Conservation (phyloP, 2,797 vertebrate genomes). For the Danionella dracula region DNA sequence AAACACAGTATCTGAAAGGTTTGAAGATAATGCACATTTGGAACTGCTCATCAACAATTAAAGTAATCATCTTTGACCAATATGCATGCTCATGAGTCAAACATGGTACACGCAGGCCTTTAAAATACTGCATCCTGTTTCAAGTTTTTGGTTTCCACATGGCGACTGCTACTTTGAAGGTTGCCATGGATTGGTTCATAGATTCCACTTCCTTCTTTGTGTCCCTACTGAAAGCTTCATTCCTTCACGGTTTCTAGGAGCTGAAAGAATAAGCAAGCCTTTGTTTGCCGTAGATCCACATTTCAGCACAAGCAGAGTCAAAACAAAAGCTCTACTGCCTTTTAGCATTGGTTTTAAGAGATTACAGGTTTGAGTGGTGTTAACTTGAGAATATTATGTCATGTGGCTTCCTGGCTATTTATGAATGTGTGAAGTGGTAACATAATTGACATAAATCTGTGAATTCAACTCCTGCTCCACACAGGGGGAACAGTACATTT, state of each 20-base stretch:
- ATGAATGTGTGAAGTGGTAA: not conserved
- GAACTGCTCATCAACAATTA: too few species aligned
- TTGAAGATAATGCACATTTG: too few species aligned
- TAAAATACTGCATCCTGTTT: slow-evolving; percentile 25
- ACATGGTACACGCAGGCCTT: slow-evolving; percentile 6
- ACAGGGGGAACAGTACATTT: too few species aligned
- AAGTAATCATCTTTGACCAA: not conserved
- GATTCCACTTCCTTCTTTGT: slow-evolving; percentile 26
- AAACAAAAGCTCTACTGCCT: slow-evolving; percentile 20
- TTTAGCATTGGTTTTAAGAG: slow-evolving; percentile 8
- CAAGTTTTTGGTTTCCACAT: slow-evolving; percentile 31
- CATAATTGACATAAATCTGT: not conserved
- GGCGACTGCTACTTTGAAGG: not conserved
- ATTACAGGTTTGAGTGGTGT: slow-evolving; percentile 12
- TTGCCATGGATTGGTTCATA: slow-evolving; percentile 31
- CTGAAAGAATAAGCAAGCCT: slow-evolving; percentile 37
- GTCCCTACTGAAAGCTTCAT: slow-evolving; percentile 28
- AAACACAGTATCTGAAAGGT: too few species aligned
- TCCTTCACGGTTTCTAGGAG: slow-evolving; percentile 30
- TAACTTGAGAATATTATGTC: slow-evolving; percentile 8
- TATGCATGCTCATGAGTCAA: slow-evolving; percentile 8
- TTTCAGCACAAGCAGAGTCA: slow-evolving; percentile 10
- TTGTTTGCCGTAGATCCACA: slow-evolving; percentile 37
- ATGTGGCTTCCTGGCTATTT: not conserved
- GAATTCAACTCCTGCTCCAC: too few species aligned